Percentiles rank a stretch among this genome's conserved stretches.
These are phyloP conservation scores for Frieseomelitta varia DNA, from an alignment of 1,140 invertebrate genomes.

Conservation along the genomic window DNA sequence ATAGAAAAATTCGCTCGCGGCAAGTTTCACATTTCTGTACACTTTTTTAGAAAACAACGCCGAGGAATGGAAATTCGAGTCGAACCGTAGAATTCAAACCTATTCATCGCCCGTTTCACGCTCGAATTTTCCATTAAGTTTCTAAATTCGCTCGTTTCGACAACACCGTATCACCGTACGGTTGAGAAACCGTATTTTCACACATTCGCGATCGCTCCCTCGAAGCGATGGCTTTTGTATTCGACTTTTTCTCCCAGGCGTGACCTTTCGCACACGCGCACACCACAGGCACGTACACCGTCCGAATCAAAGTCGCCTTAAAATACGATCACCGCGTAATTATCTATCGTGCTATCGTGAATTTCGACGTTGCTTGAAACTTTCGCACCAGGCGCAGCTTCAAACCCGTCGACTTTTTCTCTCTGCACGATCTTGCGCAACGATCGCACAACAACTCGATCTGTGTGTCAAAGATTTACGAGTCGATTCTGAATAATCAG, in stretches of 20 bases:
- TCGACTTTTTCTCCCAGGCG: background rate
- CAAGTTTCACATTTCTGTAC: background rate
- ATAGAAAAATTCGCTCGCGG: background rate
- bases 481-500: too few relatives aligned
- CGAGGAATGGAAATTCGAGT: background rate
- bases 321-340: background rate
- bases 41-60: background rate
- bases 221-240: background rate
- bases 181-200: background rate
- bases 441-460: background rate
- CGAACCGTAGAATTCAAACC: background rate
- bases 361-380: background rate
- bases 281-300: background rate
- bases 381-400: background rate
- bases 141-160: background rate
- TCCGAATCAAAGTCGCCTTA: background rate
- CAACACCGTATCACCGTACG: too few relatives aligned
- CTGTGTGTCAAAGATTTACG: too few relatives aligned
- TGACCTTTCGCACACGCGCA: background rate
- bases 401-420: constrained; percentile 44
- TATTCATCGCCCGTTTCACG: background rate
- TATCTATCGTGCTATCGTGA: too few relatives aligned
- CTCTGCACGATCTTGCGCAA: constrained; percentile 30
- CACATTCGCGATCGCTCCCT: background rate
- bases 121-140: background rate